These are phyloP conservation scores for Tipula vernalis DNA, from an alignment of 2,888 invertebrate genomes.

Conservation along the genomic window DNA sequence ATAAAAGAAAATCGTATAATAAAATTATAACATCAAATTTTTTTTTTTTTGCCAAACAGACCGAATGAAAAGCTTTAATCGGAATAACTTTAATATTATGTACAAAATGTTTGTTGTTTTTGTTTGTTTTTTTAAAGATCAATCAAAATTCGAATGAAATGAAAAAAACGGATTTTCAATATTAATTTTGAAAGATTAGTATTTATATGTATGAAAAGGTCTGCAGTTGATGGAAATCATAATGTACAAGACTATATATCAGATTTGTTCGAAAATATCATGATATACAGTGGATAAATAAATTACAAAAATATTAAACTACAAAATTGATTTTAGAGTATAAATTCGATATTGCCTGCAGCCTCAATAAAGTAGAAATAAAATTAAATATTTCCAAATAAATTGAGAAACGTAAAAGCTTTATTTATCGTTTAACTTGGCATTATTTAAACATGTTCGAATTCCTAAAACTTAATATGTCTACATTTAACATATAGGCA, in stretches of 20 bases:
- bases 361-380: no score
- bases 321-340: no score
- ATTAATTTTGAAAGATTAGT: background rate
- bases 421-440: no score
- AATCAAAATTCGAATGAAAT: background rate
- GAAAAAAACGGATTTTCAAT: background rate
- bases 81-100: background rate
- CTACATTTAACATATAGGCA: no score
- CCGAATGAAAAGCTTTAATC: background rate
- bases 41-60: background rate
- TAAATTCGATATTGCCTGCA: no score
- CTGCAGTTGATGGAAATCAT: background rate
- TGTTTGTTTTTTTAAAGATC: background rate
- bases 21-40: background rate
- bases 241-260: background rate
- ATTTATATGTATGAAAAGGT: background rate
- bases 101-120: background rate
- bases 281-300: no score
- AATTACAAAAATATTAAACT: no score
- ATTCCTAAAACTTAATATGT: no score
- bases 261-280: background rate
- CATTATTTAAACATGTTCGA: no score
- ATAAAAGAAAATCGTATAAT: background rate
- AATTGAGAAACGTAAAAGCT: no score
- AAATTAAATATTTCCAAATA: no score